Percentiles rank a stretch among this genome's conserved stretches.
These are phyloP conservation scores for Heliconius congener DNA, from an alignment of 1,140 invertebrate species.

Conservation along the genomic window DNA sequence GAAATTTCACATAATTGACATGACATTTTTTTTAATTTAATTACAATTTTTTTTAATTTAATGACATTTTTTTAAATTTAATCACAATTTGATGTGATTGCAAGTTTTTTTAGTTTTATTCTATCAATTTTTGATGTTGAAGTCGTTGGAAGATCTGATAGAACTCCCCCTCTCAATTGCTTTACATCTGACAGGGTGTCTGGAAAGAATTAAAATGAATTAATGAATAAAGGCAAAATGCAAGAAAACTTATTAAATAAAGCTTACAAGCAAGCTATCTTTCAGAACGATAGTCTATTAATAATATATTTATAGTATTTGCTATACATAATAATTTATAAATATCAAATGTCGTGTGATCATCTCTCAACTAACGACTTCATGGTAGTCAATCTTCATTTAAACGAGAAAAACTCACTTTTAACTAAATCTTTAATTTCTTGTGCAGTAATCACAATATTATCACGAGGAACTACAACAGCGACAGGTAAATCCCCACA, in stretches of 20 bases:
- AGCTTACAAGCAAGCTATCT: no score
- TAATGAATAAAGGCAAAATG: background rate
- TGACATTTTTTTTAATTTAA: no score
- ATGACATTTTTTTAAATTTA: no score
- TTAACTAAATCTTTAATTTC: constrained; percentile 4
- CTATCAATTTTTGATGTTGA: constrained; percentile 83
- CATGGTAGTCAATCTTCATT: no score
- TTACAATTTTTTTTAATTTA: no score
- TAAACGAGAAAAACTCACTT: background rate
- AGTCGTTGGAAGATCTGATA: constrained; percentile 35
- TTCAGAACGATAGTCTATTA: no score
- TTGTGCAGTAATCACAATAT: background rate
- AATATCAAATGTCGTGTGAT: no score
- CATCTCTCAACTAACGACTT: no score
- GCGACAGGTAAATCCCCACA: background rate
- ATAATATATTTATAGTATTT: no score
- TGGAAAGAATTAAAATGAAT: constrained; percentile 25
- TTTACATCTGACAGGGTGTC: constrained; percentile 41
- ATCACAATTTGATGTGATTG: background rate
- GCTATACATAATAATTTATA: no score
- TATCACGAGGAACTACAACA: background rate
- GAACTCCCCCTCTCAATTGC: constrained; percentile 30
- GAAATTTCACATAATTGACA: background rate
- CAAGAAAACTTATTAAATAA: background rate
- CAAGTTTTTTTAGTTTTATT: constrained; percentile 24